These are phyloP conservation scores for Sylvia borin DNA, from an alignment of 2,797 vertebrate genomes.

Conservation along the genomic window DNA sequence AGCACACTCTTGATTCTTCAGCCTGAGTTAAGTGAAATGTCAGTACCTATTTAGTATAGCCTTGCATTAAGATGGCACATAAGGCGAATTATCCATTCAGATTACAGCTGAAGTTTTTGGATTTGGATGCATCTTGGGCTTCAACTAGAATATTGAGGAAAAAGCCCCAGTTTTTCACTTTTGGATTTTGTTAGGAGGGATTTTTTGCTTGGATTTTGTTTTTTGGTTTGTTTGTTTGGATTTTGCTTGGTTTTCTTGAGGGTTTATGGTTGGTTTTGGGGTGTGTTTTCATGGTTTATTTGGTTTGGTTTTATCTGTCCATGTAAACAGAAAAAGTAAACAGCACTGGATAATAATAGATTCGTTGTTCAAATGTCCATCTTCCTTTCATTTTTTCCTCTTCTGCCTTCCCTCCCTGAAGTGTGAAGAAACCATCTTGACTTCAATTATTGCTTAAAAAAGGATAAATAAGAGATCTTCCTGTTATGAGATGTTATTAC, in stretches of 20 bases:
- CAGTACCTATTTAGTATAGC: background rate
- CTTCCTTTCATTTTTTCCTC: background rate
- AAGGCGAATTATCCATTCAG: background rate
- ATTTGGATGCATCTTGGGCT: background rate
- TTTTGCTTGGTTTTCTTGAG: background rate
- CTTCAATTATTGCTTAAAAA: background rate
- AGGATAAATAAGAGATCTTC: slow-evolving; percentile 5
- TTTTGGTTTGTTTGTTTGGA: background rate
- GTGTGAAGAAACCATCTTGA: background rate
- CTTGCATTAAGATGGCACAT: background rate
- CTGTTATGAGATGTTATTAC: background rate
- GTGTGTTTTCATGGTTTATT: background rate
- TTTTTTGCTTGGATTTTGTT: background rate
- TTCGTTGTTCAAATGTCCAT: background rate
- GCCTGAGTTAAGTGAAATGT: background rate
- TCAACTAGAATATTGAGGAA: background rate
- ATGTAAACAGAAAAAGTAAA: background rate
- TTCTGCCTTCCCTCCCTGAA: background rate
- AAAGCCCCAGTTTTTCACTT: fast-evolving
- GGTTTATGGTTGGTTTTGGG: background rate
- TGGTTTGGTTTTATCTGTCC: background rate
- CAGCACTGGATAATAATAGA: background rate
- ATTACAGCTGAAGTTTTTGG: background rate
- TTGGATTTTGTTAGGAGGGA: background rate
- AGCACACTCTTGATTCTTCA: background rate